Conservation (phyloP, 2,113 vertebrate genomes). For the Melanerpes formicivorus region DNA sequence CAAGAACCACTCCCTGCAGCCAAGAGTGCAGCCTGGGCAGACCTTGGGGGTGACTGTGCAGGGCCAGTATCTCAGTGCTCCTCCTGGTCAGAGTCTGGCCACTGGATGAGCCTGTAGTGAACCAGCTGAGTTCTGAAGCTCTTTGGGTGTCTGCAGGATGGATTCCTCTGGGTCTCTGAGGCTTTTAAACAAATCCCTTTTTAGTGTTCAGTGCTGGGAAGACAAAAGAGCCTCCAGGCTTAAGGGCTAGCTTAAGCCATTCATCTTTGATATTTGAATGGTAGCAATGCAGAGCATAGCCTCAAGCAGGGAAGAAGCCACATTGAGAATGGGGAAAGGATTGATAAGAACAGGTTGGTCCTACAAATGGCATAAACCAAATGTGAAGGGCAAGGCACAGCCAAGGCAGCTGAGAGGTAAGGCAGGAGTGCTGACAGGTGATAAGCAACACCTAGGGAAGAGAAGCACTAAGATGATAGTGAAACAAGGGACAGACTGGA, state of each 20-base stretch:
- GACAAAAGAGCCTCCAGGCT: neutral
- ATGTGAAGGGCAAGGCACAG: neutral
- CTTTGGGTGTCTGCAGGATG: rapidly evolving
- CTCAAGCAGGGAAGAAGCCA: neutral
- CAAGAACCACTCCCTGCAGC: neutral
- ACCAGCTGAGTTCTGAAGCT: neutral
- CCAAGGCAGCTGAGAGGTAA: neutral
- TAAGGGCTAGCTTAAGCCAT: neutral
- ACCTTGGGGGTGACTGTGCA: rapidly evolving
- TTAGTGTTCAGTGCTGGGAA: neutral
- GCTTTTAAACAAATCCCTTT: neutral
- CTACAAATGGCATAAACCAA: neutral
- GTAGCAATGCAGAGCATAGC: neutral
- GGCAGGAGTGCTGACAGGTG: neutral
- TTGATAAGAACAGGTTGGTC: neutral
- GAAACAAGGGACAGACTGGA: neutral
- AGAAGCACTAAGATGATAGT: neutral
- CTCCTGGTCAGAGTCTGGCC: neutral
- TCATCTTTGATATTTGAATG: neutral
- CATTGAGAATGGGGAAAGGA: neutral
- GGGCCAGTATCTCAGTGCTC: rapidly evolving
- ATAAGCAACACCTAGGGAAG: neutral
- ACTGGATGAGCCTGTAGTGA: neutral
- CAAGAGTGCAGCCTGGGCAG: rapidly evolving
- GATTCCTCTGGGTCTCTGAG: neutral